A percentile compares a stretch with the other conserved stretches of the same genome.
Evolutionary conservation across 2,113 vertebrate genomes (phyloP).

Genomic region (Hemibagrus wyckioides): DNA sequence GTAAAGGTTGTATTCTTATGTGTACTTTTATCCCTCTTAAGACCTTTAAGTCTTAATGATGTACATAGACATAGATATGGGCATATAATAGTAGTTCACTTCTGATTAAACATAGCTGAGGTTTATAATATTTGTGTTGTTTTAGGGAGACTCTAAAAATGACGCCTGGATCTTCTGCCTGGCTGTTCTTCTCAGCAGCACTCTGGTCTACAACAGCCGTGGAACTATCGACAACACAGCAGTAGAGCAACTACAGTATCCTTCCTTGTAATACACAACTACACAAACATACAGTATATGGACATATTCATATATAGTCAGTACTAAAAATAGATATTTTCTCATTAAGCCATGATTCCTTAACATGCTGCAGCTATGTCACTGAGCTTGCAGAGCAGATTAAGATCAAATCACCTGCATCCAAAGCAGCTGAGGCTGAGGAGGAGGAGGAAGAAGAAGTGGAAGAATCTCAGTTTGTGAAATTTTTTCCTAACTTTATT

Average conservation of each 20-base stretch:
- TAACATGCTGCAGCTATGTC: constrained; percentile 62
- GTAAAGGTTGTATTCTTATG: background rate
- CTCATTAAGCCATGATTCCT: constrained; percentile 13
- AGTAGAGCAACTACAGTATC: constrained; percentile 35
- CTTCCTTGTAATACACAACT: background rate
- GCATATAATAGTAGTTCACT: background rate
- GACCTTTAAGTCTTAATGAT: background rate
- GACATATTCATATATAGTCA: no score
- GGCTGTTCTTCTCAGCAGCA: constrained; percentile 64
- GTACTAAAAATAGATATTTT: no score
- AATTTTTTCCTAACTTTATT: constrained; percentile 73
- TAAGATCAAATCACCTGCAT: constrained; percentile 59
- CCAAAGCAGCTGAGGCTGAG: constrained; percentile 5
- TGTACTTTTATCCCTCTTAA: background rate
- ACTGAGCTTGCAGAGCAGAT: constrained; percentile 69
- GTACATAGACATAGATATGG: background rate
- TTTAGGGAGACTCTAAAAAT: constrained; percentile 60
- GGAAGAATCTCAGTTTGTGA: constrained; percentile 58
- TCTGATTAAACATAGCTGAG: background rate
- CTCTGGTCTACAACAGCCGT: constrained; percentile 62
- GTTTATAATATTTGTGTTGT: background rate
- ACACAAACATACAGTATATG: background rate
- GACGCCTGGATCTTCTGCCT: constrained; percentile 67
- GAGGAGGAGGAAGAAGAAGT: constrained; percentile 36
- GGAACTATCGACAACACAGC: constrained; percentile 55